A percentile compares a stretch with the other conserved stretches of the same genome.
Conservation (phyloP, 2,797 vertebrate genomes). For the Malurus splendens region DNA sequence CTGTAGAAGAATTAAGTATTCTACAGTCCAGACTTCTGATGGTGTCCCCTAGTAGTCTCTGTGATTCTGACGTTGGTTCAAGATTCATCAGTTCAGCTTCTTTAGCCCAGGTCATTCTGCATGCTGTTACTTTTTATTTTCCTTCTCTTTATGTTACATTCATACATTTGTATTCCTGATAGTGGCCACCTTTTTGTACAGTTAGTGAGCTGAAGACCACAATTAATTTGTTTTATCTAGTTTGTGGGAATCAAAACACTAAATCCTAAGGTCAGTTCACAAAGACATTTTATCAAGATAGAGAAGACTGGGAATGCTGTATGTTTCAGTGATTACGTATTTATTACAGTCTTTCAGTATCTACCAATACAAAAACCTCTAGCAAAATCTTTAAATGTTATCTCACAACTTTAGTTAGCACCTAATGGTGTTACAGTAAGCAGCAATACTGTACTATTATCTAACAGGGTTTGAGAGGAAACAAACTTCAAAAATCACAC, state of each 20-base stretch:
- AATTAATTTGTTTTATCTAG: not conserved
- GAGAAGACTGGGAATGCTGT: not conserved
- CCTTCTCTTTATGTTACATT: not conserved
- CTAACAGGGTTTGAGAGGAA: not conserved
- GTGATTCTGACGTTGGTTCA: not conserved
- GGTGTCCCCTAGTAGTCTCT: not conserved
- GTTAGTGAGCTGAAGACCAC: not conserved
- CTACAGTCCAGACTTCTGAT: not conserved
- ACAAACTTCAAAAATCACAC: not conserved
- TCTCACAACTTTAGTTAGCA: not conserved
- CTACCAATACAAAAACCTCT: not conserved
- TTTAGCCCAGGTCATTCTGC: not conserved
- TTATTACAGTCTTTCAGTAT: not conserved
- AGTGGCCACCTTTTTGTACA: not conserved
- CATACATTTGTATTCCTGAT: not conserved
- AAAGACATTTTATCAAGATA: not conserved
- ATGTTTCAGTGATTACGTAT: not conserved
- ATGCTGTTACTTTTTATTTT: not conserved
- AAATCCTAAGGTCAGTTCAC: not conserved
- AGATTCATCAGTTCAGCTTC: not conserved
- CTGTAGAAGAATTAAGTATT: not conserved
- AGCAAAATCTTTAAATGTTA: constrained; percentile 17
- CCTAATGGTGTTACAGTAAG: not conserved
- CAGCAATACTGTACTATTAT: not conserved
- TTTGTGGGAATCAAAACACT: not conserved